Base-by-base conservation (phyloP, 2,113 vertebrate species). In the Columba livia region DNA sequence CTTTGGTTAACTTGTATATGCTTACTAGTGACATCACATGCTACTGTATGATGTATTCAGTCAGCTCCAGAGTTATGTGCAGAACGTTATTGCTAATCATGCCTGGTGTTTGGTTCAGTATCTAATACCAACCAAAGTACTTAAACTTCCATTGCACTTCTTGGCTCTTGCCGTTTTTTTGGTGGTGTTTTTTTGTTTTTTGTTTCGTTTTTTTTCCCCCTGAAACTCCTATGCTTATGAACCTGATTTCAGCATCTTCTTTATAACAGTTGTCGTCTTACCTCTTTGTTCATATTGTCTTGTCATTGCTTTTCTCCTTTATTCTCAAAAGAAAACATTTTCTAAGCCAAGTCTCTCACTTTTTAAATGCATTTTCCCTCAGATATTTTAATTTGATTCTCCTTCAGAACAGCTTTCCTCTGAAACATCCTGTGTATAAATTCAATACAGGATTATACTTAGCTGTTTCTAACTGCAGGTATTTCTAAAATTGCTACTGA, bases 311-410 rank as follows among this genome's bases (percentile, higher is more conserved):
- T 83, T 94, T 89, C 38, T 78, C 12, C 10, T 61, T 62, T 90
- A 17, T 70, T 74, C 19, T 70, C 34, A 53, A 56, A 83, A 54
- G 34, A 62, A 85, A 83, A 9, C 7, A 19, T 20, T 94, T 81
- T 79, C n/a, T 20, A 89, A 62, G 26, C 42, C 20, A 61, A 31
- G 15, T 40, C 11, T 84, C 69, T 34, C 47, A 32, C 36, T 61
- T 65, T 19, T 77, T 65, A 11, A 38, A 0, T 53, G 3, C 2
- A 38, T 53, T 32, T 14, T 1, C 3, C 20, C 21, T 11, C 6
- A 26, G 11, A 15, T 84, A 17, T 74, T 28, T n/a, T 58, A 54
- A 53, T 62, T 16, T 75, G 24, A 16, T 64, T 90, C 7, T 62
- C 11, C 56, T 77, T 84, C 36, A 51, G 26, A 86, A 69, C 8